phyloP scores from a whole-genome alignment of 37 sponge, comb jelly and placozoan species.

The Oscarella lobularis region DNA sequence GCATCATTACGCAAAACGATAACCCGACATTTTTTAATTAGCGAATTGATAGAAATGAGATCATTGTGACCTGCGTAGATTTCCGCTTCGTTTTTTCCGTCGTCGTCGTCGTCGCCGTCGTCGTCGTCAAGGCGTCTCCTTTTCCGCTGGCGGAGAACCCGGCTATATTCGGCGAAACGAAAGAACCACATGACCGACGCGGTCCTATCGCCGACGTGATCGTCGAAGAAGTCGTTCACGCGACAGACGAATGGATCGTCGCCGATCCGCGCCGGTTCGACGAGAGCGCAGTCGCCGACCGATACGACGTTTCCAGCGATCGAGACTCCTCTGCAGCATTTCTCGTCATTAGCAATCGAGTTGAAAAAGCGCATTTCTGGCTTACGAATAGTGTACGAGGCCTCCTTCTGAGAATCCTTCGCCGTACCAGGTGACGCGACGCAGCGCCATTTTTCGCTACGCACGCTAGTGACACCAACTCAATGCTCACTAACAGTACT shows the following conservation, averaged over 20 bases:
- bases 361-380: too few species aligned
- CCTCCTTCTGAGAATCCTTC: too few species aligned
- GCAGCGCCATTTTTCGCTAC: too few species aligned
- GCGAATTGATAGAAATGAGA: not conserved
- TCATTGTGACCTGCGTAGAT: not conserved
- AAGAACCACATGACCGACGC: slow-evolving; percentile 13
- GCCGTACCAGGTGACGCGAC: too few species aligned
- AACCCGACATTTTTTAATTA: not conserved
- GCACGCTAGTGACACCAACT: too few species aligned
- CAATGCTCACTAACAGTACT: too few species aligned
- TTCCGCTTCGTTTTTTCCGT: not conserved
- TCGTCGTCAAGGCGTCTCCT: not conserved
- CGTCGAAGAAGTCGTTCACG: not conserved
- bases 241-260: not conserved
- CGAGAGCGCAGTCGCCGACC: not conserved
- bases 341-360: too few species aligned
- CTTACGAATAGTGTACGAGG: too few species aligned
- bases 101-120: not conserved
- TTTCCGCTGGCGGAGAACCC: not conserved
- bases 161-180: not conserved
- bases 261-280: not conserved
- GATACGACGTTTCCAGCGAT: not conserved
- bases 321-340: not conserved
- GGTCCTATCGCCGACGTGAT: not conserved
- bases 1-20: too few species aligned